Conservation (phyloP, 2,797 vertebrate genomes). For the Nasua narica region DNA sequence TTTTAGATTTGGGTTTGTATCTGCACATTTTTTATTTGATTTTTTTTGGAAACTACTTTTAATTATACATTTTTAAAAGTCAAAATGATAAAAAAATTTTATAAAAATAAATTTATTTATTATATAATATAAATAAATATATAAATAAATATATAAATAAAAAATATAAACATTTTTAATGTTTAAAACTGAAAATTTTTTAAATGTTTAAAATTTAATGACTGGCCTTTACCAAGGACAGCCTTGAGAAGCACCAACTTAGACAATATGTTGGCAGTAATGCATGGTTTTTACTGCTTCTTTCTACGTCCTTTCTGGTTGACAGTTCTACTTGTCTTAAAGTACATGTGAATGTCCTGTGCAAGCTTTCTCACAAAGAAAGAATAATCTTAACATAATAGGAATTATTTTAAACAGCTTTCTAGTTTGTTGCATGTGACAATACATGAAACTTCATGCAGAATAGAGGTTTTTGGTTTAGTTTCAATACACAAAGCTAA, state of each 20-base stretch:
- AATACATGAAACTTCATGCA: conserved; percentile 18
- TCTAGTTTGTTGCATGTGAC: conserved; percentile 1
- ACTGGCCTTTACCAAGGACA: neutral
- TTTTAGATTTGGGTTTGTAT: neutral
- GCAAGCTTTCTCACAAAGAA: neutral
- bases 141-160: too few relatives aligned
- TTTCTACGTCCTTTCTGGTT: neutral
- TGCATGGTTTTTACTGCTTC: neutral
- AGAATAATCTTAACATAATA: neutral
- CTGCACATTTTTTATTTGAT: neutral
- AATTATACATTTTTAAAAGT: neutral
- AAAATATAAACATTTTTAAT: too few relatives aligned
- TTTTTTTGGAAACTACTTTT: neutral
- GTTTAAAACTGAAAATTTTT: neutral
- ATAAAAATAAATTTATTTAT: too few relatives aligned
- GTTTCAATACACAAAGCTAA: neutral
- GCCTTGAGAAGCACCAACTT: neutral
- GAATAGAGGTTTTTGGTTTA: conserved; percentile 12
- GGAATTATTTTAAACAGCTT: conserved; percentile 39
- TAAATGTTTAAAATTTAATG: neutral
- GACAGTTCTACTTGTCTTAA: neutral
- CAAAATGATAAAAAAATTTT: neutral
- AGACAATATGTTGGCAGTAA: neutral
- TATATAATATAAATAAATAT: too few relatives aligned
- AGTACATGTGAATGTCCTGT: neutral